Conservation (phyloP, 2,113 vertebrate genomes). For the Laterallus jamaicensis region DNA sequence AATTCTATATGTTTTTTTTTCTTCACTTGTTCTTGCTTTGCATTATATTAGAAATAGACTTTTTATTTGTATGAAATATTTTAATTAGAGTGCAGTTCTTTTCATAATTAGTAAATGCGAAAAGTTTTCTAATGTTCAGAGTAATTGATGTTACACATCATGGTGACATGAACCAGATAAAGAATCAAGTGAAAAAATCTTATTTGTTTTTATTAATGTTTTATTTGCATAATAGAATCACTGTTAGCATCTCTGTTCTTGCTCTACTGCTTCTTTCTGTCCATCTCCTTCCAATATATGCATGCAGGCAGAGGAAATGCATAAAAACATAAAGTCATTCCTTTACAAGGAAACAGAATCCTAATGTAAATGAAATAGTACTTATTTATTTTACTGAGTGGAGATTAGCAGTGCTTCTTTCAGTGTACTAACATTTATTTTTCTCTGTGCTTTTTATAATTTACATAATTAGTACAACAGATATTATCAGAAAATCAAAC, state of each 20-base stretch:
- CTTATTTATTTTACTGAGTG: not conserved
- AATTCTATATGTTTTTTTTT: not conserved
- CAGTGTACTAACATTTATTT: not conserved
- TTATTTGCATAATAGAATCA: not conserved
- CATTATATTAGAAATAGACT: not conserved
- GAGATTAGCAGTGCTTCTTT: not conserved
- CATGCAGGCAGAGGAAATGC: not conserved
- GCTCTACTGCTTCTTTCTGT: not conserved
- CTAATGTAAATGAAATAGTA: not conserved
- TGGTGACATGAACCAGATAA: not conserved
- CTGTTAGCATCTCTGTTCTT: not conserved
- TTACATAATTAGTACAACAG: not conserved
- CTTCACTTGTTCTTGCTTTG: not conserved
- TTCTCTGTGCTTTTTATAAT: not conserved
- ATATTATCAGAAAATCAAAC: not conserved
- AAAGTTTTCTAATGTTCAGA: not conserved
- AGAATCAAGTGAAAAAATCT: not conserved
- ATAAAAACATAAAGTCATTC: not conserved
- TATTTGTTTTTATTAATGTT: not conserved
- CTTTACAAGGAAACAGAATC: not conserved
- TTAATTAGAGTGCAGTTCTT: not conserved
- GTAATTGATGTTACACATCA: not conserved
- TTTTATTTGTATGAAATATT: not conserved
- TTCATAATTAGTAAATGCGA: not conserved
- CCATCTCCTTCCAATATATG: not conserved